Base-by-base conservation (phyloP, 2,888 invertebrate genomes). In the Agrotis exclamationis region DNA sequence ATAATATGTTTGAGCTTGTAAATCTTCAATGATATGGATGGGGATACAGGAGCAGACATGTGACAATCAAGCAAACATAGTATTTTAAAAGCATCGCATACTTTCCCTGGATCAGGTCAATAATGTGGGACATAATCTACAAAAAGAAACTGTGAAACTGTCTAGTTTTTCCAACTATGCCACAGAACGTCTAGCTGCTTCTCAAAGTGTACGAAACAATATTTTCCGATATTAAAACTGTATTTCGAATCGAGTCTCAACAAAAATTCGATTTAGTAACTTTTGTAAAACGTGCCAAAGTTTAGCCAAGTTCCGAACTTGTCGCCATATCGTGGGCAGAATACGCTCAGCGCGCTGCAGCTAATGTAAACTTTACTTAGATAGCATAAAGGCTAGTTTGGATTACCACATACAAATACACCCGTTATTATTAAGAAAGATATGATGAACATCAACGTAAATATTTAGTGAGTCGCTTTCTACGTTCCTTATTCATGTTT, bases 181-280 rank as follows among this genome's bases (percentile, higher is more conserved):
- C 51, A 47, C 64, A 71, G 67, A 53, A 75, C 16, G 53, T 68
- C 72, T 63, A 28, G 45, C 39, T 63, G 20, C 66, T 70, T 68
- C 59, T 63, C 45, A 74, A 83, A 84, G 66, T 74, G 53, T 77
- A 68, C 69, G 64, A 88, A 83, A 89, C 82, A 87, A 88, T 88
- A 87, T 88, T 85, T 86, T 75, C 80, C 79, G 76, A 87, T 88
- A 88, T 88, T 88, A 88, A 88, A 88, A 88, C 88, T 85, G 86
- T 89, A 86, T 89, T 86, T 82, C 82, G 80, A 86, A 84, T 86
- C 81, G 76, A 80, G 81, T 87, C 86, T 82, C 87, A 85, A 89
- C 86, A 89, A 89, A 87, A 89, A 89, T 88, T 89, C 86, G 88
- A 90, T 90, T 89, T 87, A 74, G 80, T 88, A 90, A 89, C 88